Base-by-base conservation (phyloP, 1,140 invertebrate species). In the Phortica variegata region DNA sequence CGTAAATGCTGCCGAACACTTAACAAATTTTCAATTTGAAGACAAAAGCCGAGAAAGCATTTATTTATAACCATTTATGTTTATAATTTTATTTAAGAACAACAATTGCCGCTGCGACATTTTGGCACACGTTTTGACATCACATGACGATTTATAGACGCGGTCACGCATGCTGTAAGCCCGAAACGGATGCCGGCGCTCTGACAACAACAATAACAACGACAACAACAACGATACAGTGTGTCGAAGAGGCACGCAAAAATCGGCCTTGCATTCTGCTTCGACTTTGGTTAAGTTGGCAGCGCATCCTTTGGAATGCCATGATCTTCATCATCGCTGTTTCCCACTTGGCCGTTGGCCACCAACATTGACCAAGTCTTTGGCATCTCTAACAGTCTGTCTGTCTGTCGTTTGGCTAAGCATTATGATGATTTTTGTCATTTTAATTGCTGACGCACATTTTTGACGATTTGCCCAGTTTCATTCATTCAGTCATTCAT, bases 371-470 rank as follows among this genome's bases (percentile, higher is more conserved):
- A n/a, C n/a, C n/a, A n/a, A n/a, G n/a, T n/a, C n/a, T n/a, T n/a
- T n/a, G n/a, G n/a, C n/a, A n/a, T n/a, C n/a, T n/a, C n/a, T n/a
- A n/a, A n/a, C n/a, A n/a, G n/a, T n/a, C n/a, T 44, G 47, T 47
- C 6, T 59, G 48, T 20, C 51, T 44, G 56, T 54, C 61, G 56
- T 57, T 70, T 66, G 66, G 61, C 62, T 62, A 20, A 18, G 60
- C 57, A 66, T 70, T 69, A 69, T 71, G 62, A 71, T 36, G 32
- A 36, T 37, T 18, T 26, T 10, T n/a, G n/a, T n/a, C 5, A 26
- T 66, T 63, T 71, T 71, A 71, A 71, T 71, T 71, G 66, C 62
- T 63, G 61, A 66, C 66, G 63, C 63, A 69, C 58, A 66, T 55
- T 65, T 69, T 70, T 62, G 66, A 70, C 61, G 65, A 65, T 50